Evolutionary conservation across 2,797 vertebrate species (phyloP), one percentile per base, ranked within the genome.

Genomic region (Enteromius afrohamiltoni): DNA sequence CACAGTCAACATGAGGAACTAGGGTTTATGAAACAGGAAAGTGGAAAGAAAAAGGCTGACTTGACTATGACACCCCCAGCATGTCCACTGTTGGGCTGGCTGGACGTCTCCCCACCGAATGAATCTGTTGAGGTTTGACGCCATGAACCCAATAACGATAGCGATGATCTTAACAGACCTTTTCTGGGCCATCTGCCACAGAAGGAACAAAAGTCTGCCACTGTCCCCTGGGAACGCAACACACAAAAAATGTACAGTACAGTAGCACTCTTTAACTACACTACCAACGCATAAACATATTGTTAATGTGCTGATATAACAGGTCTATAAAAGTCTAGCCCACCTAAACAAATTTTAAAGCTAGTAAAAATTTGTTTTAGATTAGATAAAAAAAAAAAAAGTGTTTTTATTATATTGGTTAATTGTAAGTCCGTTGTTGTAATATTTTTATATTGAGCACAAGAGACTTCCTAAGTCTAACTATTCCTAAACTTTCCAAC

Each of bases 141-240:
- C n/a, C 58, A 79, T 77, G 83, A 87, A 86, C 79, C 86, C 77
- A 87, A 85, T 87, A 81, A 86, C 55, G 78, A 80, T 73, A 67
- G 78, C 67, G 77, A 86, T 85, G 83, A 79, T 82, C 34, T 58
- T 74, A 79, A 80, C 84, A 86, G 86, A 76, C 64, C 62, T 64
- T 82, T 67, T 47, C 79, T 53, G 83, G 67, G 75, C 83, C 83
- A 87, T 82, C 83, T 88, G 83, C 60, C 83, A 83, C 51, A 62
- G 6, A 14, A 77, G 77, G 55, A 85, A 85, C 65, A 80, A 77
- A 58, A 49, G 71, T 29, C 78, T 70, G 69, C 69, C 17, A 42
- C 76, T 19, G 40, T 67, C 73, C 69, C 73, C 34, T 53, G 51
- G 34, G 78, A 82, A 64, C n/a, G n/a, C 74, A 64, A 42, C 79